Base-by-base conservation (phyloP, 1,140 invertebrate species). In the Rhopalosiphum maidis region DNA sequence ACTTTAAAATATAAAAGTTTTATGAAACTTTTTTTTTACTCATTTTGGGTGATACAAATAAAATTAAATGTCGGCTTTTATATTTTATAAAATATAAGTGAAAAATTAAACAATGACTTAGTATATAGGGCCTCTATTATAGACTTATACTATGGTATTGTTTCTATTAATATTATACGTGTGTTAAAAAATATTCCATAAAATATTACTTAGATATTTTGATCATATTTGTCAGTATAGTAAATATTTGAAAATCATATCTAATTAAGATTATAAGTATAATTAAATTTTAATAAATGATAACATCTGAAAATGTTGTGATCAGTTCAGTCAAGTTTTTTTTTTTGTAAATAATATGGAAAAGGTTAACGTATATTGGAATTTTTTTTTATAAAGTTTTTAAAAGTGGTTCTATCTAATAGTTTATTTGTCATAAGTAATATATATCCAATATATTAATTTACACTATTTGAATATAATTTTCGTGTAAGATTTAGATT, bases 1-100 rank as follows among this genome's bases (percentile, higher is more conserved):
- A 30, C 54, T 55, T 90, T 60, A 41, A 55, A 90, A 43, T 55
- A 23, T 35, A 88, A 77, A 90, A 90, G 3, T 55, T 90, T 90
- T 35, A 15, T 1, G 0, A 43, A 90, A 90, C 87, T 89, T 89
- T 8, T 51, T 51, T 46, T 23, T 37, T 11, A 54, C 23, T 88
- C 1, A 7, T 37, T 30, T n/a, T 15, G 88, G 54, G 5, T 23
- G 88, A 90, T 41, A 90, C 51, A 87, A 87, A 51, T 87, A n/a
- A 35, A 87, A 60, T 30, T 86, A 30, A 8, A 48, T 48, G 25
- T 5, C 30, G 60, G 60, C 15, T 77, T n/a, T n/a, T 77, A 77
- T 21, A 77, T 35, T 77, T n/a, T 77, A 15, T n/a, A 77, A 77
- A 77, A 77, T 77, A n/a, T 5, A 68, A 68, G 60, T 68, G 11